These are phyloP conservation scores for Aspidiotus destructor DNA, from an alignment of 2,888 invertebrate genomes.

Conservation along the genomic window DNA sequence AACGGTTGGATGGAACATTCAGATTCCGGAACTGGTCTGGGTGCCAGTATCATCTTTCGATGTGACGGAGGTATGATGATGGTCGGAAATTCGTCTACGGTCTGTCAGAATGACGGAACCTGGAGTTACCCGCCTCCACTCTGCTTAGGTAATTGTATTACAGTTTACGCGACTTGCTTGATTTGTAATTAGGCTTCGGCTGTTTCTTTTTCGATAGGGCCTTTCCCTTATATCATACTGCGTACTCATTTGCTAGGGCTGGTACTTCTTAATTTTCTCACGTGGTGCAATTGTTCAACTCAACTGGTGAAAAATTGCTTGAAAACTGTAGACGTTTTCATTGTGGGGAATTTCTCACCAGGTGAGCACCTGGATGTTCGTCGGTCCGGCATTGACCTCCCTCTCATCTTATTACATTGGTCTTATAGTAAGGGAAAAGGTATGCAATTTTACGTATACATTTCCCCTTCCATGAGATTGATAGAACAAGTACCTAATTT, in stretches of 20 bases:
- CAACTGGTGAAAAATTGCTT: no score
- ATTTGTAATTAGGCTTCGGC: no score
- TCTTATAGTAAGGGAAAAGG: no score
- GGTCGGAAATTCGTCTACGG: slow-evolving; percentile 76
- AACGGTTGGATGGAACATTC: slow-evolving; percentile 93
- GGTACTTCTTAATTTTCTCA: background rate
- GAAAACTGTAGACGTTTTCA: no score
- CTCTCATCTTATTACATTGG: no score
- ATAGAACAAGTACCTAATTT: no score
- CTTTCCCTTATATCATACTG: background rate
- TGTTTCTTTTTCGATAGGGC: background rate
- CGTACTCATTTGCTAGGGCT: background rate
- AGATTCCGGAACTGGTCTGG: slow-evolving; percentile 78
- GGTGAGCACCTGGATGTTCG: no score
- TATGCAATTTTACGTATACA: no score
- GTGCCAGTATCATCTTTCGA: slow-evolving; percentile 84
- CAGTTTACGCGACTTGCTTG: background rate
- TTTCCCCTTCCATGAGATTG: no score
- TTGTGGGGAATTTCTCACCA: no score
- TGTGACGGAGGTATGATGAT: slow-evolving; percentile 87
- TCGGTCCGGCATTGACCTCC: no score
- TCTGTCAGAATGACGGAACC: slow-evolving; percentile 85
- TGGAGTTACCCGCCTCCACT: slow-evolving; percentile 90
- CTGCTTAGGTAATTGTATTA: slow-evolving; percentile 63
- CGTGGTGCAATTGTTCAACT: no score